Conservation (phyloP, 2,888 invertebrate genomes). For the Dasysyrphus tricinctus region DNA sequence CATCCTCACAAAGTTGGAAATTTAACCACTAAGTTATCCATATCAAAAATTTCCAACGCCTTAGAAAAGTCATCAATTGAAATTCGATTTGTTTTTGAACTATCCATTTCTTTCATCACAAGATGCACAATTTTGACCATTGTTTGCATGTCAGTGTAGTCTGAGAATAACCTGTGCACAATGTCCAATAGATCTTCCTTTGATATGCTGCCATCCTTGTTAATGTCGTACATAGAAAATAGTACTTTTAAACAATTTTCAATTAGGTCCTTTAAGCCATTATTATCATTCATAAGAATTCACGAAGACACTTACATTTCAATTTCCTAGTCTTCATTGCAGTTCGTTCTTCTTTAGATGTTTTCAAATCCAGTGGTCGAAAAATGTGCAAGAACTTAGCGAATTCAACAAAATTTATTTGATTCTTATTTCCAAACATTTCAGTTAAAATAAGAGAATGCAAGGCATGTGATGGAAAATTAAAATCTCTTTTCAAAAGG, state of each 20-base stretch:
- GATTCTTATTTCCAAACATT: constrained; percentile 52
- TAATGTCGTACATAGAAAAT: constrained; percentile 76
- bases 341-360: background rate
- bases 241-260: constrained; percentile 55
- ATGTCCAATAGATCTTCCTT: constrained; percentile 76
- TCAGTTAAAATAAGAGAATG: constrained; percentile 40
- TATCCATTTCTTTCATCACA: constrained; percentile 77
- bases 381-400: constrained; percentile 46
- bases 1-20: constrained; percentile 21
- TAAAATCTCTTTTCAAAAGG: constrained; percentile 37
- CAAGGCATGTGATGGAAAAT: constrained; percentile 3
- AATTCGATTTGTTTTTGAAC: constrained; percentile 71
- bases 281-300: background rate
- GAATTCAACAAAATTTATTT: constrained; percentile 49
- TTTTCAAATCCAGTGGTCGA: constrained; percentile 2
- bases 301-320: background rate
- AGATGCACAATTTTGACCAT: constrained; percentile 74
- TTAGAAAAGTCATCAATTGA: constrained; percentile 75
- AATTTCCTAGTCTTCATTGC: constrained; percentile 21
- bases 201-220: constrained; percentile 70
- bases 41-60: constrained; percentile 76
- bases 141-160: constrained; percentile 66
- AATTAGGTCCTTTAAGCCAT: too few species aligned
- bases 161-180: constrained; percentile 75
- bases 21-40: constrained; percentile 61